Conservation (phyloP, 2,888 invertebrate genomes). For the Sarcophaga carnaria region DNA sequence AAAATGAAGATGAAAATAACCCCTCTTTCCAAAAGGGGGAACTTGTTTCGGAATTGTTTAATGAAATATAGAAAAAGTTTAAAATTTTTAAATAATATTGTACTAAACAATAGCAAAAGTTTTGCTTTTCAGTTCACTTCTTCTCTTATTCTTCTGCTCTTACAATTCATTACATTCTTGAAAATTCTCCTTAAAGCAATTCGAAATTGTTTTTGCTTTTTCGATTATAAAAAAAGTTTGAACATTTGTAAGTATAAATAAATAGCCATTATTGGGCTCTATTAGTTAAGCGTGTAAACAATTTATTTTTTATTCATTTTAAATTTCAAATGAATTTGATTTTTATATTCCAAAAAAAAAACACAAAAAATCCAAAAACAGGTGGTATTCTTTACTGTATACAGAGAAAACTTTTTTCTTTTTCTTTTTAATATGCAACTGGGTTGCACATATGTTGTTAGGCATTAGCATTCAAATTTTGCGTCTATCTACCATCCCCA, state of each 20-base stretch:
- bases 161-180: slow-evolving; percentile 7
- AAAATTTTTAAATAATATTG: slow-evolving; percentile 43
- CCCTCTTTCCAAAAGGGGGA: not conserved
- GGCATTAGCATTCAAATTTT: not conserved
- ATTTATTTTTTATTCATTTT: slow-evolving; percentile 1
- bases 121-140: not conserved
- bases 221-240: slow-evolving; percentile 17
- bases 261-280: slow-evolving; percentile 8
- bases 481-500: not conserved
- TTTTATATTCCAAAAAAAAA: not conserved
- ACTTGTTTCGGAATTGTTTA: slow-evolving; percentile 15
- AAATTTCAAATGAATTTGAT: not conserved
- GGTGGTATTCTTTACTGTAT: slow-evolving; percentile 16
- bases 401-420: slow-evolving; percentile 1
- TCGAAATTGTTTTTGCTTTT: not conserved
- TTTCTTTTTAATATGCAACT: slow-evolving; percentile 32
- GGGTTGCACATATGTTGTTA: slow-evolving; percentile 44
- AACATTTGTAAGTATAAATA: slow-evolving; percentile 17
- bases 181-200: slow-evolving; percentile 5
- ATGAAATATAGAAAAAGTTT: slow-evolving; percentile 58
- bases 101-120: slow-evolving; percentile 50
- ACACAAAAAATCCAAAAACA: slow-evolving; percentile 6
- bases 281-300: slow-evolving; percentile 11
- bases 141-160: not conserved
- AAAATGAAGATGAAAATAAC: not conserved